Base-by-base conservation (phyloP, 2,113 vertebrate species). In the Abramis brama region DNA sequence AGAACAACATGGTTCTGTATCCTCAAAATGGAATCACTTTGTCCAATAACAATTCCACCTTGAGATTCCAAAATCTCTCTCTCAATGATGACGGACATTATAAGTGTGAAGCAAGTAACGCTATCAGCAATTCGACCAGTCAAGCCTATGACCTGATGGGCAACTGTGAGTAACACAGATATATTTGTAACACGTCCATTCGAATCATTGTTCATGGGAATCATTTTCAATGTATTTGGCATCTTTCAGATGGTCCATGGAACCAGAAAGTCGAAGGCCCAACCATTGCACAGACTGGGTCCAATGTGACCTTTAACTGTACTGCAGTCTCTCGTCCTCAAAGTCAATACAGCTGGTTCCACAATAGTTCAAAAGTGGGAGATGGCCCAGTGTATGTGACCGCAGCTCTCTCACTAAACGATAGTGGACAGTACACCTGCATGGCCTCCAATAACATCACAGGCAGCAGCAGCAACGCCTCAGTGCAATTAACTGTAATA, bases 351-450 rank as follows among this genome's bases (percentile, higher is more conserved):
- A 90, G 21, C 82, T 95, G 94, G 94, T 91, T 75, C 88, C 93
- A 90, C 84, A 93, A 90, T 50, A 87, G 66, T 43, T 82, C 74
- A 0, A 0, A 36, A 0, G 86, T 92, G 27, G 89, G 79, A 25
- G 85, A 89, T 19, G 86, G 81, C 0, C 87, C 93, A 39, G 0
- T 77, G 27, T 88, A 89, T 30, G 4, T 59, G 85, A 85, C 70
- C 7, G 15, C 7, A 3, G 43, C 1, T 66, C 62, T 94, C 50
- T 64, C 85, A 27, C 57, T 90, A 0, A 91, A 87, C 64, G 93
- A 89, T 89, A 93, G 86, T 57, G 92, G 93, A 84, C 9, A 50
- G 15, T 94, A 94, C 87, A 93, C 88, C 43, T 95, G 94, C 60
- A 73, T 71, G 74, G 93, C 94, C 43, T 71, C 79, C 50, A 95